These are phyloP conservation scores for Myodes glareolus DNA, from an alignment of 2,113 vertebrate species.

Conservation along the genomic window DNA sequence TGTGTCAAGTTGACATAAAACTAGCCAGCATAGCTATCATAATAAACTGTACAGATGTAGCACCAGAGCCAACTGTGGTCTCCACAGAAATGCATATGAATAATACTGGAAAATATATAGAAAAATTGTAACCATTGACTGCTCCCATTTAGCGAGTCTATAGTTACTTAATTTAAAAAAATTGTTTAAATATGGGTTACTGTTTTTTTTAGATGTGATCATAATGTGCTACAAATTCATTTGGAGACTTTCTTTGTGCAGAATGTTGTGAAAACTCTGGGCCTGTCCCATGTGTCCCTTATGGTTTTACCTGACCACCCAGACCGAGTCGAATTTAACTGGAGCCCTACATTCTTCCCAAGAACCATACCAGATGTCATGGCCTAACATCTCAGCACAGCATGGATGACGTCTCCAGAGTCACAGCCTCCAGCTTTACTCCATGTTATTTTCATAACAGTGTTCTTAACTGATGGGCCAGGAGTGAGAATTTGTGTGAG, in stretches of 20 bases:
- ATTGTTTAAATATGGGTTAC: not conserved
- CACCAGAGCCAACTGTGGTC: not conserved
- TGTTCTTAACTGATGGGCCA: constrained; percentile 46
- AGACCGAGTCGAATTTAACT: not conserved
- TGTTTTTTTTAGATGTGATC: not conserved
- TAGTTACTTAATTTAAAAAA: not conserved
- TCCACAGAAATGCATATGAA: not conserved
- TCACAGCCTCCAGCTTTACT: not conserved
- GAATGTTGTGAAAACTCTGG: not conserved
- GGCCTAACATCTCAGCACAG: not conserved
- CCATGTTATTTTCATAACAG: constrained; percentile 43
- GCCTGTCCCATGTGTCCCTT: not conserved
- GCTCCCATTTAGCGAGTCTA: not conserved
- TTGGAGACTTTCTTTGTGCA: not conserved
- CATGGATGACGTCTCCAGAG: not conserved
- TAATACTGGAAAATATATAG: not conserved
- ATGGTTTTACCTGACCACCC: not conserved
- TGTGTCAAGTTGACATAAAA: not conserved
- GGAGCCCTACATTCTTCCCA: not conserved
- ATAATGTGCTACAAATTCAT: not conserved
- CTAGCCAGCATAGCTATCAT: not conserved
- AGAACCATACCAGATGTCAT: constrained; percentile 9
- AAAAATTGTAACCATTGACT: not conserved
- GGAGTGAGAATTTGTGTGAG: not conserved
- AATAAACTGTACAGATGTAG: too few relatives aligned